Percentiles rank a stretch among this genome's conserved stretches.
Conservation (phyloP, 2,113 vertebrate species). For the Pelecanus crispus region DNA sequence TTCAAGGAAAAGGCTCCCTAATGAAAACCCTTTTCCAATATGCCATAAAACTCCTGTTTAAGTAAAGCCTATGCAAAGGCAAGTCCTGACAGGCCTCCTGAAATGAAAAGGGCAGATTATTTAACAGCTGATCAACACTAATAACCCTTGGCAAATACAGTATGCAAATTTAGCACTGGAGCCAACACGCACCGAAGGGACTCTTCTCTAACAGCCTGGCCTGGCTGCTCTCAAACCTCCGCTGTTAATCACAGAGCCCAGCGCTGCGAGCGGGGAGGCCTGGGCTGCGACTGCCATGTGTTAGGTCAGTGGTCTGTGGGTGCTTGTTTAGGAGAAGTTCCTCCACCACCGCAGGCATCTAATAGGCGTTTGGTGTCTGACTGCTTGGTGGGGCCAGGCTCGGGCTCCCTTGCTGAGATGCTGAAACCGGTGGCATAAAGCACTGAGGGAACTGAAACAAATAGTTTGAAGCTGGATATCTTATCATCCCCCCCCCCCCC, state of each 20-base stretch:
- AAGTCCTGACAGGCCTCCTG: constrained; percentile 51
- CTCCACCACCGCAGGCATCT: neutral
- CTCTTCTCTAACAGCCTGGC: neutral
- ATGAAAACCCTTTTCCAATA: constrained; percentile 16
- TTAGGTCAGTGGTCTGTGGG: neutral
- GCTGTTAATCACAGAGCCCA: neutral
- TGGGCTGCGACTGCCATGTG: neutral
- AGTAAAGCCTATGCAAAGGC: neutral
- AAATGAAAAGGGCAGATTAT: constrained; percentile 66
- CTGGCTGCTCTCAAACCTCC: neutral
- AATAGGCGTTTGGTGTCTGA: neutral
- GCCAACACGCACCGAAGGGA: neutral
- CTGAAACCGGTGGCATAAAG: neutral
- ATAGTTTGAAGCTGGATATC: neutral
- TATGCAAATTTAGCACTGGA: constrained; percentile 21
- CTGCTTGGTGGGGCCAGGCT: neutral
- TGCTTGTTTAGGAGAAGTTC: neutral
- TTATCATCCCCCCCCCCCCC: neutral
- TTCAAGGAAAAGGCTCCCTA: constrained; percentile 18
- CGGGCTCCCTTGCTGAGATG: neutral
- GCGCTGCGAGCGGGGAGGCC: neutral
- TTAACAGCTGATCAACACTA: constrained; percentile 67
- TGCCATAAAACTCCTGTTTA: neutral
- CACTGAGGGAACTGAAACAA: neutral
- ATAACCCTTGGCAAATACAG: constrained; percentile 60